A percentile compares a stretch with the other conserved stretches of the same genome.
Conservation (phyloP, 2,797 vertebrate genomes). For the Brotogeris chrysoptera region DNA sequence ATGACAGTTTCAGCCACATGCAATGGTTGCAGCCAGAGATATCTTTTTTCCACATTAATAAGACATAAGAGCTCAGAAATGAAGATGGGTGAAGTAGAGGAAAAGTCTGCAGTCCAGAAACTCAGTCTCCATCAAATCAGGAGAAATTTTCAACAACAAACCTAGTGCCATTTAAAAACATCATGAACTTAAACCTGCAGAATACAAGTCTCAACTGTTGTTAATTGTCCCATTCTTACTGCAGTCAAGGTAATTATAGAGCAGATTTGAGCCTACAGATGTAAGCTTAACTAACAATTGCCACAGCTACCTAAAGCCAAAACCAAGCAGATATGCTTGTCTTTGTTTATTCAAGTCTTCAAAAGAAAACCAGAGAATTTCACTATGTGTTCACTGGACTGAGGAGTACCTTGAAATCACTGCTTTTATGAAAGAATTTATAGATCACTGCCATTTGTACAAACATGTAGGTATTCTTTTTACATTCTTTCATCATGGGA, state of each 20-base stretch:
- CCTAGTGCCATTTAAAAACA: not conserved
- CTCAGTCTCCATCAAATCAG: not conserved
- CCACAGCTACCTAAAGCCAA: not conserved
- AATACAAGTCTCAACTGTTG: not conserved
- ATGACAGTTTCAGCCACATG: not conserved
- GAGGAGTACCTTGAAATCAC: not conserved
- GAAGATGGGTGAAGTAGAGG: not conserved
- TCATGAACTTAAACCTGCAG: not conserved
- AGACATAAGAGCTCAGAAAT: not conserved
- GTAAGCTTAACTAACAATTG: not conserved
- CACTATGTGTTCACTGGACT: not conserved
- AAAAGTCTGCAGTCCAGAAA: not conserved
- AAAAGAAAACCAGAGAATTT: not conserved
- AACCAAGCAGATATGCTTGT: not conserved
- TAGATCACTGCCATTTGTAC: not conserved
- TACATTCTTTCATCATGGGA: not conserved
- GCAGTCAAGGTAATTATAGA: not conserved
- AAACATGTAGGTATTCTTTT: not conserved
- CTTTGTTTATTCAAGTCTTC: not conserved
- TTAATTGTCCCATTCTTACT: not conserved
- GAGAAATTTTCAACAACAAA: not conserved
- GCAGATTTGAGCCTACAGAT: not conserved
- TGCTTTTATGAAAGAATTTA: not conserved
- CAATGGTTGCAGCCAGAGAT: not conserved
- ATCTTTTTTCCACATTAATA: not conserved